These are phyloP conservation scores for Dromiciops gliroides DNA, from an alignment of 2,113 vertebrate species.

Conservation along the genomic window DNA sequence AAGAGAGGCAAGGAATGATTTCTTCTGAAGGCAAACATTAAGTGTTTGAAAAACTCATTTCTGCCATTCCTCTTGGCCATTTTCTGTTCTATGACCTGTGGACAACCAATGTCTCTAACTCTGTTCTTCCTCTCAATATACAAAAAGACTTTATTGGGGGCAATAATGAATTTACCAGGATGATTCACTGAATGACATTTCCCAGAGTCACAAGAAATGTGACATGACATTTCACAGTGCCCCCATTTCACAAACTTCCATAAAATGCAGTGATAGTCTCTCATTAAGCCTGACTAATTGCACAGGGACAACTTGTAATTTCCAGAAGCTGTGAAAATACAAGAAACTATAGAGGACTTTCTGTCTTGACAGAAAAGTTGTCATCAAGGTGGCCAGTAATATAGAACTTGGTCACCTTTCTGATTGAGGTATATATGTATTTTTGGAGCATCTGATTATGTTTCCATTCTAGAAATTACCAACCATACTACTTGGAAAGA, in stretches of 20 bases:
- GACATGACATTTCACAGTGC: conserved; percentile 48
- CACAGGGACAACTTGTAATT: background rate
- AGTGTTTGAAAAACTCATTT: conserved; percentile 39
- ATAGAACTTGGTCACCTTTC: background rate
- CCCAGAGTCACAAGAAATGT: conserved; percentile 64
- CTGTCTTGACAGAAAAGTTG: background rate
- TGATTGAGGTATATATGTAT: background rate
- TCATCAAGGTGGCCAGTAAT: background rate
- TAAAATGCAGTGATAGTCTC: conserved; percentile 59
- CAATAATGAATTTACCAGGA: conserved; percentile 53
- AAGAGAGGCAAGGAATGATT: background rate
- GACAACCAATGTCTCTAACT: conserved; percentile 55
- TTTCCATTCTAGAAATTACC: background rate
- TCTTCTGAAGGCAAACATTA: conserved; percentile 49
- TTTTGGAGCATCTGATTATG: background rate
- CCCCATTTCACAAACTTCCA: conserved; percentile 58
- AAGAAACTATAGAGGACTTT: background rate
- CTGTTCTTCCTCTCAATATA: conserved; percentile 32
- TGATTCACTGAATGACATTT: conserved; percentile 65
- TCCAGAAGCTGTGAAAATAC: background rate
- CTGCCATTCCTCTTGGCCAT: conserved; percentile 40
- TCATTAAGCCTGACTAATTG: conserved; percentile 61
- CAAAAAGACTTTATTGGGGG: conserved; percentile 61
- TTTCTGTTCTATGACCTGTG: conserved; percentile 69
- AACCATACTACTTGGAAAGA: background rate